Conservation (phyloP, 2,797 vertebrate genomes). For the Fundulus diaphanus region DNA sequence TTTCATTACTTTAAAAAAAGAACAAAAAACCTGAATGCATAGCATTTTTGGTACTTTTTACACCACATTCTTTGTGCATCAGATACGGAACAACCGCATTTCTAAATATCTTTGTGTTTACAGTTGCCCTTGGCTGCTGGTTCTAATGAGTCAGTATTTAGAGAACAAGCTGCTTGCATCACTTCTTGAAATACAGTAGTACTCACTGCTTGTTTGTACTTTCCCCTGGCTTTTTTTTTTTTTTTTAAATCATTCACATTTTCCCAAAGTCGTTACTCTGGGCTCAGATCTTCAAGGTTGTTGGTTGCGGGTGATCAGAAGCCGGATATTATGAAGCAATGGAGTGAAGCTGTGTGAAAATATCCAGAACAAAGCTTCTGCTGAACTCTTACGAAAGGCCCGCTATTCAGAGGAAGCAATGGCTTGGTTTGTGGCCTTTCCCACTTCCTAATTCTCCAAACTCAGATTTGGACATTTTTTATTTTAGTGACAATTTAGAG, state of each 20-base stretch:
- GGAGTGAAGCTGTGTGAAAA: not conserved
- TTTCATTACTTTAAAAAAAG: not conserved
- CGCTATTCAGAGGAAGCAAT: not conserved
- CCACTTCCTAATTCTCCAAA: slow-evolving; percentile 6
- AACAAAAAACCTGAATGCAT: too few species aligned
- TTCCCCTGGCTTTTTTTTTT: not conserved
- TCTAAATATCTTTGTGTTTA: not conserved
- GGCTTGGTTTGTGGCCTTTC: slow-evolving; percentile 4
- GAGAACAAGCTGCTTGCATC: too few species aligned
- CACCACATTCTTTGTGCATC: not conserved
- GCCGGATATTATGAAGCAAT: not conserved
- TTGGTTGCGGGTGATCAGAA: not conserved
- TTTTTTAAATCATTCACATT: not conserved
- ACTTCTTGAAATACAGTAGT: not conserved
- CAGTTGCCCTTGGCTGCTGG: not conserved
- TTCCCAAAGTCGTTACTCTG: not conserved
- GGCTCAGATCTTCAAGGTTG: too few species aligned
- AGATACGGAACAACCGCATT: not conserved
- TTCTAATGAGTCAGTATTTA: not conserved
- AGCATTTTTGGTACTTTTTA: not conserved
- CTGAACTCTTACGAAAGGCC: not conserved
- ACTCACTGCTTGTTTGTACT: not conserved
- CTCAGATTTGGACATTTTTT: not conserved
- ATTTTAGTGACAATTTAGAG: not conserved
- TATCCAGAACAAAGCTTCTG: not conserved